Evolutionary conservation across 2,113 vertebrate genomes (phyloP).

Genomic region (Oryzias javanicus): DNA sequence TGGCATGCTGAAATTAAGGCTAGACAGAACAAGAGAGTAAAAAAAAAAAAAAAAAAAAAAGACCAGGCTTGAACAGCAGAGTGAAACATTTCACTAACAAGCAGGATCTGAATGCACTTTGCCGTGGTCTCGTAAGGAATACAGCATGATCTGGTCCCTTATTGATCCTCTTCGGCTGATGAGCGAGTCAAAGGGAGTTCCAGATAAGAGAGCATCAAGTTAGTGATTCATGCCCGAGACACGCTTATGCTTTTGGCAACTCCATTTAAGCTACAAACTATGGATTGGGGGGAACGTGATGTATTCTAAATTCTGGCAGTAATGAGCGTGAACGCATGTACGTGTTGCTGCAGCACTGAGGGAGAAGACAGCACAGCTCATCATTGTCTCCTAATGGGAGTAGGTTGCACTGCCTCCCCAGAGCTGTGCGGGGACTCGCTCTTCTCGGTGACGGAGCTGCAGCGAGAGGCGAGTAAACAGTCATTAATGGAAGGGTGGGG

Average conservation of each 20-base stretch:
- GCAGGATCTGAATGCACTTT: conserved; percentile 63
- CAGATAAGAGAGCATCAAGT: conserved; percentile 15
- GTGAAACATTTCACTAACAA: conserved; percentile 70
- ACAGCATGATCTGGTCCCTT: conserved; percentile 40
- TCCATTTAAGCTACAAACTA: conserved; percentile 27
- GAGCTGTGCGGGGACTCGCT: conserved; percentile 9
- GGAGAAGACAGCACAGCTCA: conserved; percentile 50
- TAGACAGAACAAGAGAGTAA: conserved; percentile 1
- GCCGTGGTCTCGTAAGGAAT: conserved; percentile 52
- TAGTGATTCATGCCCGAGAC: conserved; percentile 1
- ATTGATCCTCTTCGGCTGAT: conserved; percentile 65
- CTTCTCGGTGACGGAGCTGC: conserved; percentile 1
- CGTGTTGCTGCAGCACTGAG: conserved; percentile 49
- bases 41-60: conserved; percentile 21
- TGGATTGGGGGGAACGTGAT: conserved; percentile 24
- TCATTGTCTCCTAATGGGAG: conserved; percentile 55
- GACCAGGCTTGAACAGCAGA: conserved; percentile 44
- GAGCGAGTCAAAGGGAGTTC: conserved; percentile 33
- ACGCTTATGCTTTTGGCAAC: conserved; percentile 9
- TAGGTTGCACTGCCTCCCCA: conserved; percentile 39
- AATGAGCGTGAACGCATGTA: conserved; percentile 28
- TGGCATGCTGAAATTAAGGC: conserved; percentile 19
- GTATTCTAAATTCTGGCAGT: conserved; percentile 35
- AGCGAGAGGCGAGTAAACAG: conserved; percentile 29
- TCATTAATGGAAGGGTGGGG: conserved; percentile 48